A percentile compares a stretch with the other conserved stretches of the same genome.
Evolutionary conservation across 2,888 invertebrate species (phyloP).

Genomic region (Lasiommata megera): DNA sequence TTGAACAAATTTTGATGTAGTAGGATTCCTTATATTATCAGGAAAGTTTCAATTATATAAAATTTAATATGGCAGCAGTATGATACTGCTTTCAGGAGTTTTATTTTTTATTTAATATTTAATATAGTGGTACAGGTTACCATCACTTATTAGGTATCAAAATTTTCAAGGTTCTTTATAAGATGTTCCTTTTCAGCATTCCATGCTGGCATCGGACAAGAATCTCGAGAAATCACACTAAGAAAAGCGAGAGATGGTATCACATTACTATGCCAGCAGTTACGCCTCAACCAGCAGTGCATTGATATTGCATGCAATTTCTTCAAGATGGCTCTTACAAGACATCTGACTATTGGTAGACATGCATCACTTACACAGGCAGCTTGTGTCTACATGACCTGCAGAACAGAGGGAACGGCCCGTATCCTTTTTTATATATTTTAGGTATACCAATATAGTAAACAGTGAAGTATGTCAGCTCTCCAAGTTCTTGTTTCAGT

Average conservation of each 20-base stretch:
- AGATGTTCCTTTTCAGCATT: slow-evolving; percentile 84
- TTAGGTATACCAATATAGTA: no score
- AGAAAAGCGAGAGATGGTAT: slow-evolving; percentile 94
- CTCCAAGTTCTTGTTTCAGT: no score
- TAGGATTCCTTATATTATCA: no score
- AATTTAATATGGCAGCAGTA: no score
- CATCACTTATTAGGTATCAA: no score
- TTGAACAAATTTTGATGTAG: no score
- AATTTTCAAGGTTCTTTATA: no score
- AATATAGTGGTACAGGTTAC: no score
- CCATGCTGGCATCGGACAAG: slow-evolving; percentile 90
- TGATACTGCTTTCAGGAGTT: no score
- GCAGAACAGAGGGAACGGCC: slow-evolving; percentile 95
- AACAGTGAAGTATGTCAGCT: no score
- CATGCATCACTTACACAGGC: slow-evolving; percentile 95
- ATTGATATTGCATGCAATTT: slow-evolving; percentile 96
- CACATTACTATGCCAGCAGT: slow-evolving; percentile 90
- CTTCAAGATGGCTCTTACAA: slow-evolving; percentile 93
- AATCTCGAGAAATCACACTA: slow-evolving; percentile 95
- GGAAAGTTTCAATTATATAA: no score
- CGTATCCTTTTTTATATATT: slow-evolving; percentile 92
- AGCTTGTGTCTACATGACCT: slow-evolving; percentile 98
- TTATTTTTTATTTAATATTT: no score
- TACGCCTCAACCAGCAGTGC: slow-evolving; percentile 94
- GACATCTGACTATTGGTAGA: slow-evolving; percentile 94